Conservation (phyloP, 2,797 vertebrate genomes). For the Chelon auratus region DNA sequence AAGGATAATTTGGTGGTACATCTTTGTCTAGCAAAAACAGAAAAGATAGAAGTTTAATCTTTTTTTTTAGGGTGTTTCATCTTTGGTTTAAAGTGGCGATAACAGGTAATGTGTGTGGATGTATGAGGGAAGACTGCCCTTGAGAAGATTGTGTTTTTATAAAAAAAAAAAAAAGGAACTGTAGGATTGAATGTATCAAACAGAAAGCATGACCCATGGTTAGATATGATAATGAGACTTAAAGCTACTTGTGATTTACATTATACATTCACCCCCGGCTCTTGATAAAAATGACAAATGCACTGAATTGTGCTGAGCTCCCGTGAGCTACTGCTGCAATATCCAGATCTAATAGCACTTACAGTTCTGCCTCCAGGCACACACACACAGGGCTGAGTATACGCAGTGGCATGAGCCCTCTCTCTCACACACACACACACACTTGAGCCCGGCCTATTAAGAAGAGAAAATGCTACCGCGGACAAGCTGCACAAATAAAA, state of each 20-base stretch:
- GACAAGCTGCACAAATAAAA: conserved; percentile 63
- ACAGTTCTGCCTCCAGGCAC: conserved; percentile 56
- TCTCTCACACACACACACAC: conserved; percentile 28
- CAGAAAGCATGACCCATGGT: conserved; percentile 33
- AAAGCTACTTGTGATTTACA: conserved; percentile 66
- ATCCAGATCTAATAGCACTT: conserved; percentile 72
- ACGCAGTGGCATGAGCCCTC: conserved; percentile 1
- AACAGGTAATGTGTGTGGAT: not conserved
- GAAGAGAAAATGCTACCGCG: conserved; percentile 41
- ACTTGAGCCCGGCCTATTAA: conserved; percentile 47
- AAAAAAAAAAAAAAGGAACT: conserved; percentile 8
- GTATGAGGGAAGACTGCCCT: not conserved
- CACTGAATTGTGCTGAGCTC: conserved; percentile 52
- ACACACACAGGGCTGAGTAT: conserved; percentile 42
- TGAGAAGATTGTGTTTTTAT: conserved; percentile 2
- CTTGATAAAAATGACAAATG: conserved; percentile 72
- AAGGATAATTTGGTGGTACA: not conserved
- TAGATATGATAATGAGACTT: conserved; percentile 45
- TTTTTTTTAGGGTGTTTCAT: no score
- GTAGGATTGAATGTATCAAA: conserved; percentile 33
- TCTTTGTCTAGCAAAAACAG: no score
- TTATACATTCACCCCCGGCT: conserved; percentile 42
- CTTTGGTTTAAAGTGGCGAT: not conserved
- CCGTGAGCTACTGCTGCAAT: conserved; percentile 70
- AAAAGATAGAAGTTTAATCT: no score